Percentiles rank a stretch among this genome's conserved stretches.
These are phyloP conservation scores for Cynocephalus volans DNA, from an alignment of 2,113 vertebrate species.

Conservation along the genomic window DNA sequence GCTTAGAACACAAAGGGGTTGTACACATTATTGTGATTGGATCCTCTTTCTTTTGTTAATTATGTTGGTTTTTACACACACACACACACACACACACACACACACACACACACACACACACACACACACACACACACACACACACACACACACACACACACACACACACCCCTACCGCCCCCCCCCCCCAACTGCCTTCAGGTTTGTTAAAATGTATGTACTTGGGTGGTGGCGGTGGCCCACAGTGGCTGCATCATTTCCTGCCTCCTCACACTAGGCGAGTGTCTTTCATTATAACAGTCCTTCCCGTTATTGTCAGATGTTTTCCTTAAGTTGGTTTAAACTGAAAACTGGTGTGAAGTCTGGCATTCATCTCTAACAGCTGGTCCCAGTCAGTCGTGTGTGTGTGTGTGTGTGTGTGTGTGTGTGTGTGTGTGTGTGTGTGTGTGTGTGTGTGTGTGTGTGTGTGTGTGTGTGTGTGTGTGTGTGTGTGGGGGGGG, in stretches of 20 bases:
- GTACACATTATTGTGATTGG: background rate
- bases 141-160: background rate
- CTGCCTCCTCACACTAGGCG: conserved; percentile 43
- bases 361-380: conserved; percentile 66
- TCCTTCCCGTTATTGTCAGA: conserved; percentile 69
- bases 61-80: background rate
- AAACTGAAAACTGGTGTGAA: conserved; percentile 75
- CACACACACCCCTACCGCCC: too few species aligned
- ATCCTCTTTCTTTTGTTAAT: background rate
- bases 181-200: background rate
- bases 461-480: background rate
- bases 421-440: too few species aligned
- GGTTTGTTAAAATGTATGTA: background rate
- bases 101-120: background rate
- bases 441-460: background rate
- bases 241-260: conserved; percentile 43
- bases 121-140: too few species aligned
- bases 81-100: too few species aligned
- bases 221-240: background rate
- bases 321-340: conserved; percentile 73
- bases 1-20: background rate
- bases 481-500: too few species aligned
- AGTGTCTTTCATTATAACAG: conserved; percentile 48
- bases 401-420: background rate
- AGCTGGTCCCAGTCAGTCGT: background rate